phyloP scores from a whole-genome alignment of 1,140 invertebrate genomes.

The Drosophila saltans region DNA sequence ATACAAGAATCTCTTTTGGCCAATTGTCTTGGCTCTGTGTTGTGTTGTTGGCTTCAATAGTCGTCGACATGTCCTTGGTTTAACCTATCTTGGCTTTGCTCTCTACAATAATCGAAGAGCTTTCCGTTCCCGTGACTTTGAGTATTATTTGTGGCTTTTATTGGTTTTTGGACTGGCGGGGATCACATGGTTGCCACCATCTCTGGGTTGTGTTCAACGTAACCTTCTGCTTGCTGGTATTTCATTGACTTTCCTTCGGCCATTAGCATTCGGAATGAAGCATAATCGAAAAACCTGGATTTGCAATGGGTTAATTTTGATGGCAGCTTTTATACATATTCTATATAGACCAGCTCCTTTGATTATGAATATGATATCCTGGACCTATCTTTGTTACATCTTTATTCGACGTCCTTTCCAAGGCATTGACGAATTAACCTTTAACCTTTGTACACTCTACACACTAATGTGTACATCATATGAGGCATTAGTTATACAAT shows the following conservation, averaged over 20 bases:
- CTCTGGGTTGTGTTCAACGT: constrained; percentile 41
- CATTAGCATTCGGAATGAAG: constrained; percentile 19
- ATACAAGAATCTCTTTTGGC: neutral
- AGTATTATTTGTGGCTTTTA: constrained; percentile 35
- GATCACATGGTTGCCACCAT: constrained; percentile 27
- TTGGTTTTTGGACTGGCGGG: constrained; percentile 27
- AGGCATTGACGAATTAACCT: constrained; percentile 24
- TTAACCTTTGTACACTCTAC: constrained; percentile 47
- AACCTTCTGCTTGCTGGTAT: constrained; percentile 34
- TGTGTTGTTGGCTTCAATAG: constrained; percentile 39
- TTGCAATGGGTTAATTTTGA: constrained; percentile 24
- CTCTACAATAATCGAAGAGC: constrained; percentile 28
- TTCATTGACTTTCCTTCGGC: constrained; percentile 25
- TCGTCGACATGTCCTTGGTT: constrained; percentile 15
- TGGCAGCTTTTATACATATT: constrained; percentile 21
- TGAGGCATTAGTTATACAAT: constrained; percentile 50
- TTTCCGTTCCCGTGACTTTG: neutral
- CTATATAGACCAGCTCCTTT: constrained; percentile 1
- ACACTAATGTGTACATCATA: constrained; percentile 49
- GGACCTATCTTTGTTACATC: constrained; percentile 32
- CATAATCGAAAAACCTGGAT: constrained; percentile 13
- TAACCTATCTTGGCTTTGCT: constrained; percentile 44
- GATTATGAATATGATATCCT: constrained; percentile 20
- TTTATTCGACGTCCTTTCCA: constrained; percentile 11
- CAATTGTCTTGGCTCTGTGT: constrained; percentile 1